These are phyloP conservation scores for Lucifuga dentata DNA, from an alignment of 2,113 vertebrate species.

Conservation along the genomic window DNA sequence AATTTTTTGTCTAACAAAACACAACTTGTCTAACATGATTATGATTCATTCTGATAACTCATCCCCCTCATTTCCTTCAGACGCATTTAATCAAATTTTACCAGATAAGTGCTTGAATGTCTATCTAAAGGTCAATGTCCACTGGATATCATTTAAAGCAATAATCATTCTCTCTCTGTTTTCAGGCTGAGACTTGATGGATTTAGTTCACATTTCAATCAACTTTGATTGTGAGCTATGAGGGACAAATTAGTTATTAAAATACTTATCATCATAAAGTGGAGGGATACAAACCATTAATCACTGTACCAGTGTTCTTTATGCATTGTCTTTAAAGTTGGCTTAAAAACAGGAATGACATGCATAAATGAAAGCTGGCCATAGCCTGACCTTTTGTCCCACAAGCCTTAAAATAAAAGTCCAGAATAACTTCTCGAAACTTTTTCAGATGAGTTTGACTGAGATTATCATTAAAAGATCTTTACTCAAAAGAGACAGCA, in stretches of 20 bases:
- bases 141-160: constrained; percentile 10
- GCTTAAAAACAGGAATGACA: constrained; percentile 22
- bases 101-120: constrained; percentile 6
- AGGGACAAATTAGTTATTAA: constrained; percentile 21
- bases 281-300: constrained; percentile 50
- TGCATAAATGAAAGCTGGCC: constrained; percentile 25
- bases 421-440: neutral
- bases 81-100: neutral
- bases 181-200: constrained; percentile 34
- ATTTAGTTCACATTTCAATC: constrained; percentile 55
- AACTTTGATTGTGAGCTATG: constrained; percentile 63
- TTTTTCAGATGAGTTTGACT: neutral
- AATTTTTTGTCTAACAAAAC: no score
- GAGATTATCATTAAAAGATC: neutral
- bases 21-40: no score
- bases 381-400: neutral
- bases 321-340: constrained; percentile 36
- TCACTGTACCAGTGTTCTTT: constrained; percentile 35
- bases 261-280: constrained; percentile 52
- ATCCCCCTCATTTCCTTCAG: neutral
- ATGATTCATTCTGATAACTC: no score
- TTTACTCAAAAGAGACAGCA: neutral
- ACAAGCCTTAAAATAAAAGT: neutral
- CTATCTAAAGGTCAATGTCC: constrained; percentile 18
- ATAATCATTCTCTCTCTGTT: constrained; percentile 22